phyloP scores from a whole-genome alignment of 1,140 invertebrate species.

The Lanistes nyassanus region DNA sequence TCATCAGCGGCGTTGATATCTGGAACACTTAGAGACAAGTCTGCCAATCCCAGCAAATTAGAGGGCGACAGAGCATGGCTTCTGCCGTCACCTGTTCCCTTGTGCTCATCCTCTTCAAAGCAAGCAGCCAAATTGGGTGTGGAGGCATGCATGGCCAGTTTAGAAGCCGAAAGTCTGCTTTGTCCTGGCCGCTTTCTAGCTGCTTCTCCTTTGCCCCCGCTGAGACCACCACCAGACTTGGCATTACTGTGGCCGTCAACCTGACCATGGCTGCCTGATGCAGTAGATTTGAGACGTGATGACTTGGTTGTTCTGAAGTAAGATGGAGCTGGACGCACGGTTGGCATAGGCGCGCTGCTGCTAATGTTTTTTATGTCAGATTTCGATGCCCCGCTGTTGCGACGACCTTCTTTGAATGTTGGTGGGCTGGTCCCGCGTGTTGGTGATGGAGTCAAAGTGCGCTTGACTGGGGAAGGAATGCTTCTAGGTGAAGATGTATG shows the following conservation, averaged over 20 bases:
- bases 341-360: not conserved
- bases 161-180: slow-evolving; percentile 23
- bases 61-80: slow-evolving; percentile 10
- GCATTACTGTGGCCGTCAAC: not conserved
- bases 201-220: not conserved
- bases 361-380: not conserved
- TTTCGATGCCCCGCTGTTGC: not conserved
- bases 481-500: not conserved
- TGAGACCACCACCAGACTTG: not conserved
- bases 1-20: slow-evolving; percentile 46
- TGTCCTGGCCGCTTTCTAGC: slow-evolving; percentile 1
- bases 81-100: slow-evolving; percentile 1
- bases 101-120: slow-evolving; percentile 27
- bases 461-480: not conserved
- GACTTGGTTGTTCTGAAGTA: slow-evolving; percentile 22
- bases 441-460: not conserved
- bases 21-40: slow-evolving; percentile 47
- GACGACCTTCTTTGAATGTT: slow-evolving; percentile 2
- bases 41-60: slow-evolving; percentile 37
- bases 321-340: slow-evolving; percentile 2
- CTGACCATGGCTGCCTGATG: slow-evolving; percentile 7
- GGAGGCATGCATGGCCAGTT: slow-evolving; percentile 42
- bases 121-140: slow-evolving; percentile 42
- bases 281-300: slow-evolving; percentile 15
- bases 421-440: not conserved